Evolutionary conservation across 2,113 vertebrate species (phyloP).

Genomic region (Corythornis vintsioides): DNA sequence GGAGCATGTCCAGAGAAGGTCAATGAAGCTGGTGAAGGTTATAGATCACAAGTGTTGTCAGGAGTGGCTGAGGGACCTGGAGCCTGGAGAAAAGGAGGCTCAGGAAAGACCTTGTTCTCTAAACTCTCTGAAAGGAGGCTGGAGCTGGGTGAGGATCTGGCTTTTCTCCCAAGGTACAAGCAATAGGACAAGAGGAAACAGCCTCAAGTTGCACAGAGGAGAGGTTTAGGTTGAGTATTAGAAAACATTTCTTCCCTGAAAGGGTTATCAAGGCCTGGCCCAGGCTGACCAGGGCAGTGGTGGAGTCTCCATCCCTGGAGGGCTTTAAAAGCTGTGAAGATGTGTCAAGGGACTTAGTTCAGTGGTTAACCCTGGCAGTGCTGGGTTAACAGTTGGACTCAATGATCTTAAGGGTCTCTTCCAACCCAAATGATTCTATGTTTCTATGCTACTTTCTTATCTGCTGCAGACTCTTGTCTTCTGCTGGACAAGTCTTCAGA

Average conservation of each 20-base stretch:
- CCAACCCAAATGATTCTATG: no score
- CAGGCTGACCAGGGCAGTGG: no score
- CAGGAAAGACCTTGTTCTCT: no score
- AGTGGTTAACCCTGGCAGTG: no score
- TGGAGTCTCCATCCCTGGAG: no score
- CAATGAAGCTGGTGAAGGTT: neutral
- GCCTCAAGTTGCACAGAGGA: neutral
- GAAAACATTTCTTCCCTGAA: neutral
- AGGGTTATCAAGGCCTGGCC: neutral
- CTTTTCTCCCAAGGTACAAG: neutral
- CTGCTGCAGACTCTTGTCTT: neutral
- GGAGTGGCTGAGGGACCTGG: neutral
- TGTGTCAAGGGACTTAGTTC: no score
- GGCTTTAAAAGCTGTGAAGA: no score
- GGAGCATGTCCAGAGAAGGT: neutral
- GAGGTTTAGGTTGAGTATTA: neutral
- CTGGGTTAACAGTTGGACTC: no score
- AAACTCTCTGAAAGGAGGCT: no score
- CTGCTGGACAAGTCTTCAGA: neutral
- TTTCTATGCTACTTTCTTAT: neutral
- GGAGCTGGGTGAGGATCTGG: neutral
- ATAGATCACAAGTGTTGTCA: neutral
- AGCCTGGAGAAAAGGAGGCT: neutral
- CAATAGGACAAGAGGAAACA: neutral
- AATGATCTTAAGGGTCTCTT: no score